These are phyloP conservation scores for Euproctis similis DNA, from an alignment of 2,888 invertebrate genomes.

Conservation along the genomic window DNA sequence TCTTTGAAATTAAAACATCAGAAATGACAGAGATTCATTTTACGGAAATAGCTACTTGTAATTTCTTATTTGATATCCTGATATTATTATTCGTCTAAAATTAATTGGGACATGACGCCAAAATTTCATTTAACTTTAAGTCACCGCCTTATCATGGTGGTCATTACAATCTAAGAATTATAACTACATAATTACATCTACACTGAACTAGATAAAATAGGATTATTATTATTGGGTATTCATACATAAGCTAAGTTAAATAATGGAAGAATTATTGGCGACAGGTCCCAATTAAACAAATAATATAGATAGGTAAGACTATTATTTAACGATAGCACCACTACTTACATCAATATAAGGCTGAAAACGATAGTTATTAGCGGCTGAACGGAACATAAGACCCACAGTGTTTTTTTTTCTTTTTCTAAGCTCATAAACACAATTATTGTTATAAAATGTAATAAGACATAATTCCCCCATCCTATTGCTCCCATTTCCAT, in stretches of 20 bases:
- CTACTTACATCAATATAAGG: conserved; percentile 28
- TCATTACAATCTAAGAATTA: not conserved
- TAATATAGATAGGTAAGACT: conserved; percentile 4
- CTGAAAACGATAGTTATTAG: conserved; percentile 18
- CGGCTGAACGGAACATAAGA: too few species aligned
- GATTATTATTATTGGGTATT: conserved; percentile 3
- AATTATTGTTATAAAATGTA: too few species aligned
- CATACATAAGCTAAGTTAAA: not conserved
- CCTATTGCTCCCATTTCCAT: too few species aligned
- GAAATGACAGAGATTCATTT: too few species aligned
- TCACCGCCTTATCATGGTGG: too few species aligned
- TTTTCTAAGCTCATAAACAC: too few species aligned
- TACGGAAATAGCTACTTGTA: too few species aligned
- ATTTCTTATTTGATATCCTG: too few species aligned
- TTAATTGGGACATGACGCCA: conserved; percentile 12
- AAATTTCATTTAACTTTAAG: conserved; percentile 3
- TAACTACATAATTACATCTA: conserved; percentile 1
- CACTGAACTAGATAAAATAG: conserved; percentile 11
- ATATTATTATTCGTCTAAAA: too few species aligned
- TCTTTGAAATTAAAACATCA: too few species aligned
- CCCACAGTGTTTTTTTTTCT: too few species aligned
- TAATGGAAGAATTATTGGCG: conserved; percentile 13
- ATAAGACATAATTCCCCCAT: too few species aligned
- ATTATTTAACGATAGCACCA: conserved; percentile 32
- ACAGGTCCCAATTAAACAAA: conserved; percentile 10